Evolutionary conservation across 2,888 invertebrate genomes (phyloP), one percentile per base, ranked within the genome.

Genomic region (Euclidia mi): DNA sequence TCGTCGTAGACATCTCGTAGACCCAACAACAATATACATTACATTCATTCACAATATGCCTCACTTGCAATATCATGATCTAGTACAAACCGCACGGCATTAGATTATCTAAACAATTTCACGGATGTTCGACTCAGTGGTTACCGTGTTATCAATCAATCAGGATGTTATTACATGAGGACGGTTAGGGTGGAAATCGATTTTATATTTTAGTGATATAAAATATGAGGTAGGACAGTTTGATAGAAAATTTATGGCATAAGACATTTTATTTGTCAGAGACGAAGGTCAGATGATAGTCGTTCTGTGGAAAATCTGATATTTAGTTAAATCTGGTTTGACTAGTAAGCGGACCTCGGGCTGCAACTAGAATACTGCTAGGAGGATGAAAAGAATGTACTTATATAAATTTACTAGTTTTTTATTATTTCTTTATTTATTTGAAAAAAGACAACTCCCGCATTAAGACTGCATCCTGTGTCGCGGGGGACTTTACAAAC

Each of bases 121-220:
- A 46, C 38, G 10, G 34, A 40, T 32, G 15, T 34, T 14, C 52
- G 50, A 56, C 9, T 53, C 50, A 43, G 29, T 29, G 57, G 52
- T 58, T 63, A 31, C 15, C 37, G 20, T 37, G 50, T 53, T 69
- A 68, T 51, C 38, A 52, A 60, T 72, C 57, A 64, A 68, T 72
- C 49, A 42, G 11, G 2, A 37, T 29, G 52, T 15, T 46, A 66
- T 67, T 56, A 56, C 29, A 42, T 56, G 2, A 25, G 31, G 34
- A 9, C 18, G 29, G 45, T 44, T 50, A 25, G 25, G 29, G 31
- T 50, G 20, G 14, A 45, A 58, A 50, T 34, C 18, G n/a, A 59
- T 43, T 29, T 46, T 9, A 18, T 25, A 10, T 20, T 45, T 43
- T 37, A 1, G 15, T 4, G 3, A 34, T 0, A 17, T 42, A 14